phyloP scores from a whole-genome alignment of 2,113 vertebrate species.

The Dipodomys ordii region DNA sequence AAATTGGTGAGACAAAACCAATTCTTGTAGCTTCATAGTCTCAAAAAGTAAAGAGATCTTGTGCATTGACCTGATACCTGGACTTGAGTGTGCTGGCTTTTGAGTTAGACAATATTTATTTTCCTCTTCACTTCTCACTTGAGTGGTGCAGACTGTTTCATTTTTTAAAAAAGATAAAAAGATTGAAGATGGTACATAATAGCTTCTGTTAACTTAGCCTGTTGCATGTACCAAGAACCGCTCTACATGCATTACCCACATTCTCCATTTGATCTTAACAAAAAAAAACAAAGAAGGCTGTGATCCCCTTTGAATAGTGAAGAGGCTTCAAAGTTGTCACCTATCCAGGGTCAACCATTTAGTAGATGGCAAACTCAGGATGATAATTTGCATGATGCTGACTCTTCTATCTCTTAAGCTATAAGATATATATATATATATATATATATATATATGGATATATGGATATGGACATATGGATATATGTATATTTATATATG shows the following conservation, averaged over 20 bases:
- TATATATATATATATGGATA: too few relatives aligned
- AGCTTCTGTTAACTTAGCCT: constrained; percentile 15
- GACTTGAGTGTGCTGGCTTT: background rate
- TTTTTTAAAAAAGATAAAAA: constrained; percentile 40
- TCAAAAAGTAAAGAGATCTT: constrained; percentile 32
- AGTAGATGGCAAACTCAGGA: background rate
- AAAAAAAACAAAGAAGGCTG: background rate
- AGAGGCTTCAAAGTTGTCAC: background rate
- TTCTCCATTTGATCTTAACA: background rate
- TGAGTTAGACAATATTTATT: background rate
- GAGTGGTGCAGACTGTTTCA: background rate
- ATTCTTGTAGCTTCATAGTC: background rate
- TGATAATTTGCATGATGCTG: background rate
- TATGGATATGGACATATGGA: too few relatives aligned
- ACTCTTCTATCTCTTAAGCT: background rate
- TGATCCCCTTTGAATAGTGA: background rate
- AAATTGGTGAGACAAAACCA: background rate
- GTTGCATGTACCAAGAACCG: background rate
- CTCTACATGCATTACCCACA: background rate
- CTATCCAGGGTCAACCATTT: background rate
- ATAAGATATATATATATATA: background rate
- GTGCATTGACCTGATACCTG: background rate
- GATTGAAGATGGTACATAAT: background rate
- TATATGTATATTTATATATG: too few relatives aligned
- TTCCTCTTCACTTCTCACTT: background rate